Base-by-base conservation (phyloP, 2,113 vertebrate species). In the Globicephala melas region DNA sequence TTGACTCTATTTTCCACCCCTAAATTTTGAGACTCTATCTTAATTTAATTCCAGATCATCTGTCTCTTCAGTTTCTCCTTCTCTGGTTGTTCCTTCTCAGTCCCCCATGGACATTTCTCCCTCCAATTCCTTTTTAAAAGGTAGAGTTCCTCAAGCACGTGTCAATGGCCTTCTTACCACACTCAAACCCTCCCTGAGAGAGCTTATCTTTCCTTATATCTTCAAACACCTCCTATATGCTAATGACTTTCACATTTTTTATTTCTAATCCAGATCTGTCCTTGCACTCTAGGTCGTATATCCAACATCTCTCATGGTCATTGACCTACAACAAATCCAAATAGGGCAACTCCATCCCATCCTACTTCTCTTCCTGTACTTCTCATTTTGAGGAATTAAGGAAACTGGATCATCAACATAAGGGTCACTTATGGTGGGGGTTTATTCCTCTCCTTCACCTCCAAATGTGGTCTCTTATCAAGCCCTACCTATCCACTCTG, bases 401-500 rank as follows among this genome's bases (percentile, higher is more conserved):
- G 3, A 25, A 25, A 86, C 8, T 2, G 12, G 53, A n/a, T 7
- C 12, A 8, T 33, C 50, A 55, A 18, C 18, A n/a, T 18, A 55
- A 31, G 20, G 8, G 53, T 7, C 13, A 12, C n/a, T 50, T 38
- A 17, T 6, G 5, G 50, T 53, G 50, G 74, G 23, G 5, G 36
- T 28, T 62, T 25, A 8, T 21, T 31, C 8, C 8, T 83, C 20
- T 90, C 13, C 3, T 23, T 25, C 14, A 31, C 26, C 13, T 68
- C 13, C 18, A 21, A 38, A 44, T 74, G 38, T 12, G 7, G 2
- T 33, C 47, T 90, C 1, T 17, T 44, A 9, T 26, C 11, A 60
- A 47, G 28, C 47, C 33, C 18, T 0, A 3, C 20, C 14, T 62
- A 8, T 3, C 4, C 11, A 6, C 1, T 23, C 2, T 4, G 2